Evolutionary conservation across 2,113 vertebrate species (phyloP).

Genomic region (Pongo abelii): DNA sequence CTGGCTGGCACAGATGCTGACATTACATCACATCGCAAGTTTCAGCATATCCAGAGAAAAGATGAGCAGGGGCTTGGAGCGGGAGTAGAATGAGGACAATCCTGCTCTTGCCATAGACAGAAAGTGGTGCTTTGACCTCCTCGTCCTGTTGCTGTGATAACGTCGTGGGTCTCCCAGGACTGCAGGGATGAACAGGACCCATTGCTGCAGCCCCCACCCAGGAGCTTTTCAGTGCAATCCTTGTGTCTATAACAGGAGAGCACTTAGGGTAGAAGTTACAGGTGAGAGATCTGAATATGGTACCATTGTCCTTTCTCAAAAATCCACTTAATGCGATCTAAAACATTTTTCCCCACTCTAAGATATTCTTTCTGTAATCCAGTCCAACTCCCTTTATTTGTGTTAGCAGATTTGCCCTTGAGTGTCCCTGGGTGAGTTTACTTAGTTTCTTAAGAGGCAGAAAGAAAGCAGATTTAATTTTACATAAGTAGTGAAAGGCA

Average conservation of each 20-base stretch:
- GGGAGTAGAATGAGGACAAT: too few species aligned
- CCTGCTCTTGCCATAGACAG: not conserved
- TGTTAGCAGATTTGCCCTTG: conserved; percentile 38
- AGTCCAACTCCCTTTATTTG: conserved; percentile 38
- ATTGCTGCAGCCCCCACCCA: fast-evolving
- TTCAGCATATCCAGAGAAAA: not conserved
- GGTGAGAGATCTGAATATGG: not conserved
- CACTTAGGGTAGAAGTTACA: not conserved
- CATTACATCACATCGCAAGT: not conserved
- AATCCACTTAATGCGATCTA: not conserved
- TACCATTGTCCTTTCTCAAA: not conserved
- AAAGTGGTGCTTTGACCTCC: not conserved
- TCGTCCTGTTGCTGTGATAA: not conserved
- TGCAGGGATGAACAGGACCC: not conserved
- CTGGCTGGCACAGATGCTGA: not conserved
- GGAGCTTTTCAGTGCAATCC: not conserved
- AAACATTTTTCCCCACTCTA: not conserved
- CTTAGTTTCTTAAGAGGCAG: conserved; percentile 43
- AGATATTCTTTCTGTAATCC: conserved; percentile 48
- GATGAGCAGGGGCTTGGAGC: not conserved
- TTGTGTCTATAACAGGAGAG: not conserved
- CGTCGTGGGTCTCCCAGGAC: not conserved
- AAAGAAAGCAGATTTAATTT: conserved; percentile 73
- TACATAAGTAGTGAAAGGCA: conserved; percentile 64
- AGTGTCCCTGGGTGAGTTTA: conserved; percentile 51